phyloP scores from a whole-genome alignment of 92 coral and sea anemone genomes.

The Diadumene lineata region DNA sequence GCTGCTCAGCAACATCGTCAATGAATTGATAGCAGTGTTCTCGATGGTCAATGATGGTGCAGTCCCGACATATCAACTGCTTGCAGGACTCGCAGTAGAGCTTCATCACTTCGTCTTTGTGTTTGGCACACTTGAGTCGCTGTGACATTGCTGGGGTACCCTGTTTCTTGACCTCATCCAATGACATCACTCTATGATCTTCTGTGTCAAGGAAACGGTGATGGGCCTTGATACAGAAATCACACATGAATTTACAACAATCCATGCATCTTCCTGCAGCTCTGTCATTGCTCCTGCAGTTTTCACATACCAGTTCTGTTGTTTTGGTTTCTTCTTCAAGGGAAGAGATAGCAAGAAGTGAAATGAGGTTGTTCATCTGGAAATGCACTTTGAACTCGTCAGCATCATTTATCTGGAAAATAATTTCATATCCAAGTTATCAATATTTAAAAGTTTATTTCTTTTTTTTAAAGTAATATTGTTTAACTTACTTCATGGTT shows the following conservation, averaged over 20 bases:
- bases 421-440: no score
- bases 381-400: conserved; percentile 4
- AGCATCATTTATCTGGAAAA: neutral
- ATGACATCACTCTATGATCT: conserved; percentile 36
- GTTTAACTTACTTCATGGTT: no score
- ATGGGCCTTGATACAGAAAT: no score
- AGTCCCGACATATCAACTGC: conserved; percentile 58
- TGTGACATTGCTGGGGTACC: conserved; percentile 37
- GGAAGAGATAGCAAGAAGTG: conserved; percentile 19
- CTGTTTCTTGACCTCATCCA: conserved; percentile 36
- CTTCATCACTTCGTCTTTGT: conserved; percentile 52
- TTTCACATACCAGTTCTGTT: conserved; percentile 39
- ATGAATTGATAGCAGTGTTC: conserved; percentile 49
- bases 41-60: no score
- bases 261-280: conserved; percentile 34
- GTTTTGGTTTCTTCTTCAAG: neutral
- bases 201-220: conserved; percentile 41
- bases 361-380: no score
- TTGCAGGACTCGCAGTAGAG: conserved; percentile 71
- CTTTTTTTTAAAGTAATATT: no score
- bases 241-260: no score
- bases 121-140: conserved; percentile 44
- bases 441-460: no score
- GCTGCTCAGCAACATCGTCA: no score
- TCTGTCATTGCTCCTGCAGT: conserved; percentile 47